These are phyloP conservation scores for Drosophila kanekoi DNA, from an alignment of 2,888 invertebrate species.

Conservation along the genomic window DNA sequence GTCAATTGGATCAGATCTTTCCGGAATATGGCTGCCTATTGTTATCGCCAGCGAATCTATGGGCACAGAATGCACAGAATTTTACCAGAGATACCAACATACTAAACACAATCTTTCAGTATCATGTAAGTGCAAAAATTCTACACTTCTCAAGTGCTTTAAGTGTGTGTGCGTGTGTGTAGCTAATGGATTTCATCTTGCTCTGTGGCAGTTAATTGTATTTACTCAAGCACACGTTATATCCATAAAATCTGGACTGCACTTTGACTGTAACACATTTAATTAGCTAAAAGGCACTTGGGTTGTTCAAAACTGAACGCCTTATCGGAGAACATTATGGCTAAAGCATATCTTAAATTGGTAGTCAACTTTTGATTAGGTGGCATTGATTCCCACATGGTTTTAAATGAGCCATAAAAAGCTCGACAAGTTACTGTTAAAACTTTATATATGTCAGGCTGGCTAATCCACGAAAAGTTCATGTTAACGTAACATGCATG, in stretches of 20 bases:
- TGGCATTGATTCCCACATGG: not conserved
- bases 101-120: conserved; percentile 92
- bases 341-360: not conserved
- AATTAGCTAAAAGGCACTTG: not conserved
- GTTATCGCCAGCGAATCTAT: conserved; percentile 96
- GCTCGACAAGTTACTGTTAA: too few species aligned
- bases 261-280: conserved; percentile 22
- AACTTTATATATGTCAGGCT: too few species aligned
- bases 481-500: conserved; percentile 8
- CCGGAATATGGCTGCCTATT: conserved; percentile 97
- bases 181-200: conserved; percentile 39
- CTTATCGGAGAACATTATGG: conserved; percentile 2
- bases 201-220: conserved; percentile 37
- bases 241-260: conserved; percentile 21
- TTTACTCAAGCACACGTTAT: conserved; percentile 31
- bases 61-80: conserved; percentile 93
- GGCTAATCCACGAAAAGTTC: not conserved
- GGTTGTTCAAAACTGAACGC: not conserved
- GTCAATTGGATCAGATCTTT: conserved; percentile 88
- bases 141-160: not conserved
- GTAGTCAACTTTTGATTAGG: conserved; percentile 5
- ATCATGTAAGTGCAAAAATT: conserved; percentile 88
- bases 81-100: conserved; percentile 93
- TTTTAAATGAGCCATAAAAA: not conserved
- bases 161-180: conserved; percentile 8